Evolutionary conservation across 2,797 vertebrate genomes (phyloP).

Genomic region (Oreortyx pictus): DNA sequence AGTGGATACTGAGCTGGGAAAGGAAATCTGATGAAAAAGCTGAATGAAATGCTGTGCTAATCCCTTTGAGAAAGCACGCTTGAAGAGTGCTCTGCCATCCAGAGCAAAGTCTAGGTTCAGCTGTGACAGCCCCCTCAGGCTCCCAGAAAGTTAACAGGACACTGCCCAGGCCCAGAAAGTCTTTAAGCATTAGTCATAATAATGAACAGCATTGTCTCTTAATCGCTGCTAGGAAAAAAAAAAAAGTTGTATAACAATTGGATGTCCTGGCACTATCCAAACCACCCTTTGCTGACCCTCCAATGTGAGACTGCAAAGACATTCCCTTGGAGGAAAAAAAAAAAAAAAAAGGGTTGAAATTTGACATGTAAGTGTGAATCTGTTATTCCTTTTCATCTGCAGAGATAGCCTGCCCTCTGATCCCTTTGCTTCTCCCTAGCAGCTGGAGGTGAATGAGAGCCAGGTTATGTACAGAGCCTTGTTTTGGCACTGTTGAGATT

Average conservation of each 20-base stretch:
- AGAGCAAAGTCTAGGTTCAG: slow-evolving; percentile 68
- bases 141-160: slow-evolving; percentile 64
- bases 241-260: slow-evolving; percentile 63
- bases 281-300: slow-evolving; percentile 47
- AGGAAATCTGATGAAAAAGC: slow-evolving; percentile 68
- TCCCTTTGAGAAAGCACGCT: slow-evolving; percentile 72
- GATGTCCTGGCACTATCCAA: slow-evolving; percentile 46
- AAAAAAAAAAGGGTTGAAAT: not conserved
- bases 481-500: slow-evolving; percentile 47
- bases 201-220: slow-evolving; percentile 62
- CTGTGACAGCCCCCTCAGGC: slow-evolving; percentile 70
- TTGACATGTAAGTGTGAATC: slow-evolving; percentile 17
- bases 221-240: slow-evolving; percentile 48
- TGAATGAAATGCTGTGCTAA: slow-evolving; percentile 76
- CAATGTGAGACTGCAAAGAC: not conserved
- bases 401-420: not conserved
- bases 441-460: slow-evolving; percentile 28
- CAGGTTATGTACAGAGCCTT: not conserved
- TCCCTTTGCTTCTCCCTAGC: not conserved
- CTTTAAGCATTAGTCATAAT: slow-evolving; percentile 73
- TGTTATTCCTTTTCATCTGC: slow-evolving; percentile 18
- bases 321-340: not conserved
- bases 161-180: slow-evolving; percentile 54
- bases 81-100: slow-evolving; percentile 74
- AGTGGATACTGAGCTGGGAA: slow-evolving; percentile 62